These are phyloP conservation scores for Calycopis cecrops DNA, from an alignment of 1,140 invertebrate genomes.

Conservation along the genomic window DNA sequence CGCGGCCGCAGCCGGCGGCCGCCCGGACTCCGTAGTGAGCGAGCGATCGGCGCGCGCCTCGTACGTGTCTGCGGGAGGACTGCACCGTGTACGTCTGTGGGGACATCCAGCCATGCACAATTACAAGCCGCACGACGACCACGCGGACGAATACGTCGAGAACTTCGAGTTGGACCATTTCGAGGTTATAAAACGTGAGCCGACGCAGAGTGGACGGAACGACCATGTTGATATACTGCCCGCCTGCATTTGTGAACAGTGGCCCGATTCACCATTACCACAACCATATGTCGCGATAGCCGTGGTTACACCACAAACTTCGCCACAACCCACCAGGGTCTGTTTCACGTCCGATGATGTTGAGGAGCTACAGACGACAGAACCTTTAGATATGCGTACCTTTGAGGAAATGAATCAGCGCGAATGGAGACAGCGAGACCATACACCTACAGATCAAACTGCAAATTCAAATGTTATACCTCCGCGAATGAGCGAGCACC, in stretches of 20 bases:
- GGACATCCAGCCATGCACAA: constrained; percentile 69
- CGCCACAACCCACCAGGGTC: constrained; percentile 78
- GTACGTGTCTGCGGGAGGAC: constrained; percentile 66
- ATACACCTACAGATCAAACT: constrained; percentile 74
- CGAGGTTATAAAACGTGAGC: constrained; percentile 77
- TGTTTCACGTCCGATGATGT: constrained; percentile 81
- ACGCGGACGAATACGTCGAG: constrained; percentile 91
- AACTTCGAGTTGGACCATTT: constrained; percentile 92
- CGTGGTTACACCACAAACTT: constrained; percentile 82
- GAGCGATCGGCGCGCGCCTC: constrained; percentile 60
- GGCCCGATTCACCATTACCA: constrained; percentile 73
- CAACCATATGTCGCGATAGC: constrained; percentile 60
- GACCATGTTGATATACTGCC: constrained; percentile 57
- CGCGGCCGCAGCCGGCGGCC: constrained; percentile 43
- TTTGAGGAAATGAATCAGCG: constrained; percentile 79
- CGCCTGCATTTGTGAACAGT: constrained; percentile 58
- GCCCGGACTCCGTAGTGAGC: constrained; percentile 52
- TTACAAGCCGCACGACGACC: constrained; percentile 76
- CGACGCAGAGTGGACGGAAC: constrained; percentile 65
- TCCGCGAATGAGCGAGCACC: constrained; percentile 72
- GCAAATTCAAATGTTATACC: constrained; percentile 52
- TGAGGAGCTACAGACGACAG: constrained; percentile 84
- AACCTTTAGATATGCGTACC: constrained; percentile 88
- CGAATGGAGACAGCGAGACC: constrained; percentile 68
- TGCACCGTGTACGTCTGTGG: constrained; percentile 56